These are phyloP conservation scores for Balaeniceps rex DNA, from an alignment of 2,113 vertebrate genomes.

Conservation along the genomic window DNA sequence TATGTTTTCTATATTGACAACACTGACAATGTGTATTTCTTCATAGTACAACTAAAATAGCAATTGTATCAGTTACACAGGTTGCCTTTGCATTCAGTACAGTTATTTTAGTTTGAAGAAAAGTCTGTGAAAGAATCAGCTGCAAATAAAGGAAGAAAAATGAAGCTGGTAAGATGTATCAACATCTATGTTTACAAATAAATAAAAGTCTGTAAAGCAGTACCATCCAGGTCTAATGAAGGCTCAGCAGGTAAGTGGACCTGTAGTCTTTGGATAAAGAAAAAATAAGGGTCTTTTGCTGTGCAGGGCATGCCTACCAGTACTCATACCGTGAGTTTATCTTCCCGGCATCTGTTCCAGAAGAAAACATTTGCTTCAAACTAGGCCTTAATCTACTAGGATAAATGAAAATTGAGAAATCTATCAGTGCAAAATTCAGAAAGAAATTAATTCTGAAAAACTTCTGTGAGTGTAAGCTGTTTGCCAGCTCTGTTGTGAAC, in stretches of 20 bases:
- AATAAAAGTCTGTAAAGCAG: background rate
- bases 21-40: background rate
- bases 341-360: background rate
- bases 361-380: background rate
- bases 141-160: background rate
- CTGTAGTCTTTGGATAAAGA: background rate
- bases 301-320: background rate
- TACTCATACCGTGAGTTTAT: background rate
- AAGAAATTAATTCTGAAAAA: background rate
- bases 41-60: background rate
- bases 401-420: background rate
- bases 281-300: background rate
- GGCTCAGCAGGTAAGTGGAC: background rate
- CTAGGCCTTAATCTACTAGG: background rate
- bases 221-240: background rate
- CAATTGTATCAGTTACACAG: background rate
- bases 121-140: background rate
- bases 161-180: background rate
- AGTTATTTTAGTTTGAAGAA: background rate
- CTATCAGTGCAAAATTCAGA: background rate
- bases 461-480: background rate
- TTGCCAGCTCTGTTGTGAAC: background rate
- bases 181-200: background rate
- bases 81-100: background rate
- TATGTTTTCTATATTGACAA: background rate